Percentiles rank a stretch among this genome's conserved stretches.
Conservation (phyloP, 2,113 vertebrate species). For the Brienomyrus longianalis region DNA sequence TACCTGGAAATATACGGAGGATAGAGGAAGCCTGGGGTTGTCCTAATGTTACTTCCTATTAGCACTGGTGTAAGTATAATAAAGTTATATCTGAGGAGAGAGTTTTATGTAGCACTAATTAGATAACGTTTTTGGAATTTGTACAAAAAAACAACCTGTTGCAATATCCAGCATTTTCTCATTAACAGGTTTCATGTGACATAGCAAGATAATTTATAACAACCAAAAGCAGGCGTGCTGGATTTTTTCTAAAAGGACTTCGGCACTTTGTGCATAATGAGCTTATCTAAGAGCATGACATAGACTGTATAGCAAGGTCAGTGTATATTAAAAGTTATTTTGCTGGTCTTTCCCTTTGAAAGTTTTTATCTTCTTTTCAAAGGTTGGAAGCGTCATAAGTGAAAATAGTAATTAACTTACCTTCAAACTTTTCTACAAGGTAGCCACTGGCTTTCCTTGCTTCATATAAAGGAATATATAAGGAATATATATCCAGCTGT, state of each 20-base stretch:
- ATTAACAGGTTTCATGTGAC: conserved; percentile 6
- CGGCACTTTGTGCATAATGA: neutral
- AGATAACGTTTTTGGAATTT: neutral
- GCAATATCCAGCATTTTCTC: neutral
- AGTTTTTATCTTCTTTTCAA: neutral
- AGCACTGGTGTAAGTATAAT: neutral
- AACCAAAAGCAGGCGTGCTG: neutral
- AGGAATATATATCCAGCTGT: neutral
- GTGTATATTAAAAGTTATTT: neutral
- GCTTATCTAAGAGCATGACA: neutral
- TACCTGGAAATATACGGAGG: neutral
- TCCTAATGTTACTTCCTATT: neutral
- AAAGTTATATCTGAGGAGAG: neutral
- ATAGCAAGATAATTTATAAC: conserved; percentile 6
- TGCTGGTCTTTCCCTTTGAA: neutral
- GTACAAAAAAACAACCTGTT: conserved; percentile 1
- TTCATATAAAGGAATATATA: neutral
- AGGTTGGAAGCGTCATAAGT: no score
- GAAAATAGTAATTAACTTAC: neutral
- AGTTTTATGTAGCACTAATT: conserved; percentile 8
- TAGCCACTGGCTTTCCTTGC: neutral
- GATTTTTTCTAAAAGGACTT: neutral
- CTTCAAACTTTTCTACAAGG: neutral
- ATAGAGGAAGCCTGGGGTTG: neutral
- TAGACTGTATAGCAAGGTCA: neutral